Percentiles rank a stretch among this genome's conserved stretches.
These are phyloP conservation scores for Parotocinclus haroldoi DNA, from an alignment of 2,797 vertebrate species.

Conservation along the genomic window DNA sequence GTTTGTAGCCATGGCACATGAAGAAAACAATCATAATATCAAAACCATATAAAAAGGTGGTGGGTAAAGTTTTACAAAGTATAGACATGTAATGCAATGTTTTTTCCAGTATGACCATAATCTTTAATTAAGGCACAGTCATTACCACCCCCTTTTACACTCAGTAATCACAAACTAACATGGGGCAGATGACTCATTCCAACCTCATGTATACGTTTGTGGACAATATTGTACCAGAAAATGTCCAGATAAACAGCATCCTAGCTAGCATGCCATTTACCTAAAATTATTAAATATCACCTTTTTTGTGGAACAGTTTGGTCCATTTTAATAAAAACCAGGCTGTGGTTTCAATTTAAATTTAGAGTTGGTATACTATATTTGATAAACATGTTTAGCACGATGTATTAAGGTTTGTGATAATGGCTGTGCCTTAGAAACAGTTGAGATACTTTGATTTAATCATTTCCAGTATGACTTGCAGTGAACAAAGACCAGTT, in stretches of 20 bases:
- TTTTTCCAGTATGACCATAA: constrained; percentile 64
- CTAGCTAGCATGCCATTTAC: constrained; percentile 8
- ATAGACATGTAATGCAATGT: constrained; percentile 74
- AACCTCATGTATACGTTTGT: background rate
- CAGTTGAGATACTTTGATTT: background rate
- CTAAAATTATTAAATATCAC: constrained; percentile 10
- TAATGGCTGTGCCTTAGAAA: constrained; percentile 73
- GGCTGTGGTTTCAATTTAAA: background rate
- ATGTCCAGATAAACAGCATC: background rate
- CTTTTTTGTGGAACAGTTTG: background rate
- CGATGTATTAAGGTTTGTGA: constrained; percentile 50
- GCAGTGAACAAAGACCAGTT: constrained; percentile 30
- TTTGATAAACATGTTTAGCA: background rate
- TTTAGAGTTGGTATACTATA: too few species aligned
- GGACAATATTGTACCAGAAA: background rate
- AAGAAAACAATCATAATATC: constrained; percentile 79
- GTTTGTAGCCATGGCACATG: constrained; percentile 95
- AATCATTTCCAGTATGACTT: constrained; percentile 27
- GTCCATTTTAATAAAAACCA: background rate
- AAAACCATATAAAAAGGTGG: constrained; percentile 74
- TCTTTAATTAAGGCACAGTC: constrained; percentile 72
- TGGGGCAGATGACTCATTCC: background rate
- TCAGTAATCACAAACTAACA: constrained; percentile 20
- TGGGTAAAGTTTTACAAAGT: constrained; percentile 74
- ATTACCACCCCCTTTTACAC: constrained; percentile 61